phyloP scores from a whole-genome alignment of 2,888 invertebrate genomes.

The Drosophila peninsularis region DNA sequence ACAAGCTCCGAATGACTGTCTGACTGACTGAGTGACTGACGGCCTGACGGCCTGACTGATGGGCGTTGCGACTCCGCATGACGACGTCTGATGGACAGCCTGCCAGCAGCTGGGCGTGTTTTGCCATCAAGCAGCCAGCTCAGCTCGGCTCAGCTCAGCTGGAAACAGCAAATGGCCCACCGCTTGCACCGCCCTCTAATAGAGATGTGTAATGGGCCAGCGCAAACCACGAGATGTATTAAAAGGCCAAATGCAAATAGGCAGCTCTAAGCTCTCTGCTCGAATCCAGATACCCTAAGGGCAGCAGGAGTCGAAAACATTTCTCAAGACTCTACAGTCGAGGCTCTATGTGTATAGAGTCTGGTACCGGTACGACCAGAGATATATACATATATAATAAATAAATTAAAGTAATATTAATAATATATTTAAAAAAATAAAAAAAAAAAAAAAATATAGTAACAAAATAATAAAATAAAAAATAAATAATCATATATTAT shows the following conservation, averaged over 20 bases:
- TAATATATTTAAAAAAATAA: too few relatives aligned
- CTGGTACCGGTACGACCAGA: too few relatives aligned
- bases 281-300: neutral
- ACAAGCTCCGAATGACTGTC: conserved; percentile 50
- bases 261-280: neutral
- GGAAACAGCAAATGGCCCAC: conserved; percentile 33
- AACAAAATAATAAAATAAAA: too few relatives aligned
- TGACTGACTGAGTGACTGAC: conserved; percentile 23
- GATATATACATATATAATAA: too few relatives aligned
- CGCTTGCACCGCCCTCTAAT: conserved; percentile 43
- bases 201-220: conserved; percentile 18
- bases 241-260: conserved; percentile 8
- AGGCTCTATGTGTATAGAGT: too few relatives aligned
- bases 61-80: conserved; percentile 36
- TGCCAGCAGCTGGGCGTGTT: conserved; percentile 51
- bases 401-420: too few relatives aligned
- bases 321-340: too few relatives aligned
- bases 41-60: conserved; percentile 40
- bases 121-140: conserved; percentile 39
- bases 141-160: conserved; percentile 44
- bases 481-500: too few relatives aligned
- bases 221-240: conserved; percentile 21
- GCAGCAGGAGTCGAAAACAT: too few relatives aligned
- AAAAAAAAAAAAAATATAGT: too few relatives aligned
- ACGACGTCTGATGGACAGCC: conserved; percentile 47